Evolutionary conservation across 2,113 vertebrate species (phyloP).

Genomic region (Numenius arquata): DNA sequence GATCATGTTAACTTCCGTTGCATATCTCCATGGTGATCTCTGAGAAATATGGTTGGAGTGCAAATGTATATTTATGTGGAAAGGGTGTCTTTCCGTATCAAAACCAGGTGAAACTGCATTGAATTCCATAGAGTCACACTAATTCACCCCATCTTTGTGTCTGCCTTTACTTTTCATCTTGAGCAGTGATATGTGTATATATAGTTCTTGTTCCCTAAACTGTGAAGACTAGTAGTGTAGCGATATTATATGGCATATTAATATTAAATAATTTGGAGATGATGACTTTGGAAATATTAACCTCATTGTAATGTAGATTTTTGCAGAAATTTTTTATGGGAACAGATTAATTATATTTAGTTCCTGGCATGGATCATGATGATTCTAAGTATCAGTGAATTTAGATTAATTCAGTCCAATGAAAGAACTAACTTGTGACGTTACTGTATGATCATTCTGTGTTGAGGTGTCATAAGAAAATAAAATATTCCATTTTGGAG

Average conservation of each 20-base stretch:
- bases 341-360: background rate
- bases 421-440: background rate
- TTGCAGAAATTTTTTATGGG: background rate
- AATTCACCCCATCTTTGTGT: background rate
- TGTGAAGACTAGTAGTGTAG: background rate
- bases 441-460: background rate
- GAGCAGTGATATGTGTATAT: background rate
- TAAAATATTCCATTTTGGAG: background rate
- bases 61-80: conserved; percentile 22
- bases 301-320: background rate
- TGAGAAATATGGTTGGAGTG: conserved; percentile 15
- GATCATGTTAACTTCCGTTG: conserved; percentile 10
- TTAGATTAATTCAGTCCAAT: background rate
- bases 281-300: background rate
- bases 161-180: background rate
- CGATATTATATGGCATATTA: background rate
- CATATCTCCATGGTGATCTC: conserved; percentile 33
- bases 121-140: background rate
- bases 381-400: background rate
- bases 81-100: background rate
- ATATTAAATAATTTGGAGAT: background rate
- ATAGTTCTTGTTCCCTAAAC: background rate
- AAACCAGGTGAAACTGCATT: background rate
- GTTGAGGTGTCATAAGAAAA: background rate
- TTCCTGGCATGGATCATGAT: background rate